These are phyloP conservation scores for Cerastoderma edule DNA, from an alignment of 2,888 invertebrate species.

Conservation along the genomic window DNA sequence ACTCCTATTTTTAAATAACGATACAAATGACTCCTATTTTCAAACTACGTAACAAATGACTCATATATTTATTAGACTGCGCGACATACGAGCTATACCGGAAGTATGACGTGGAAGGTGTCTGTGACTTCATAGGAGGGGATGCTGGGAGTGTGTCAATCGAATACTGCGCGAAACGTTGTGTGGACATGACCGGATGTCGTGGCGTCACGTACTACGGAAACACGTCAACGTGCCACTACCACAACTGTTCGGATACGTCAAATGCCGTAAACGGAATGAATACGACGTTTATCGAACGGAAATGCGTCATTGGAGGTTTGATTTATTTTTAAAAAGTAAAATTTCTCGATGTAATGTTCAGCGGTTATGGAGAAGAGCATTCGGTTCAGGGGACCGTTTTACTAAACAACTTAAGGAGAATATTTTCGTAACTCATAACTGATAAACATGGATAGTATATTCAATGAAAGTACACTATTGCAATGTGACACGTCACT, in stretches of 20 bases:
- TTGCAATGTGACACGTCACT: too few relatives aligned
- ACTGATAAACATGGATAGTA: too few relatives aligned
- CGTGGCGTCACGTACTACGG: slow-evolving; percentile 12
- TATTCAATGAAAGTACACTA: too few relatives aligned
- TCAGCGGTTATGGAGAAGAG: too few relatives aligned
- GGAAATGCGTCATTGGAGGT: slow-evolving; percentile 11
- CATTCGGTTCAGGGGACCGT: too few relatives aligned
- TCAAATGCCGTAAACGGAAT: background rate
- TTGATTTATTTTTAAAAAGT: too few relatives aligned
- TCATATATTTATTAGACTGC: slow-evolving; percentile 8
- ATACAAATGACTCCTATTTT: too few relatives aligned
- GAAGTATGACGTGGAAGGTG: background rate
- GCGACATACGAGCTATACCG: slow-evolving; percentile 2
- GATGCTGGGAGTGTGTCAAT: slow-evolving; percentile 10
- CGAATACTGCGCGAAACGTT: background rate
- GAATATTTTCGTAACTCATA: too few relatives aligned
- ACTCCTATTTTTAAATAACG: too few relatives aligned
- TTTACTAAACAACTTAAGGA: too few relatives aligned
- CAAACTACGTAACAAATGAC: too few relatives aligned
- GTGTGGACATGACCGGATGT: slow-evolving; percentile 16
- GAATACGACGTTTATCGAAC: slow-evolving; percentile 20
- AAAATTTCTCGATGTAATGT: too few relatives aligned
- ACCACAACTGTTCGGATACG: slow-evolving; percentile 1
- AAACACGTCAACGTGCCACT: background rate
- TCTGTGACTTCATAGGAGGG: background rate